phyloP scores from a whole-genome alignment of 2,113 vertebrate species.

The Chloropsis cyanopogon region DNA sequence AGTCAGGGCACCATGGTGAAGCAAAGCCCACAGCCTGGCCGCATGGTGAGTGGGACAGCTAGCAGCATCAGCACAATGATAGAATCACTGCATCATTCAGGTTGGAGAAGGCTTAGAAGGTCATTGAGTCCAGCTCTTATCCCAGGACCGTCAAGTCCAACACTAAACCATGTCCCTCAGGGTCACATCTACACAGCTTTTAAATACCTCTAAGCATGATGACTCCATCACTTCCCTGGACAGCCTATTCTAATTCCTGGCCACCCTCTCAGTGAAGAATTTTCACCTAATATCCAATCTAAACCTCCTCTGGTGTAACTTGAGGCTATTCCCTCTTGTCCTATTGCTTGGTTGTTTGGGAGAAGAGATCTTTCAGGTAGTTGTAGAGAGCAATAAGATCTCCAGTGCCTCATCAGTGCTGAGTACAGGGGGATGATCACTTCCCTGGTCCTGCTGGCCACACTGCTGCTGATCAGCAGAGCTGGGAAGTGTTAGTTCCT shows the following conservation, averaged over 20 bases:
- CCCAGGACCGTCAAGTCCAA: background rate
- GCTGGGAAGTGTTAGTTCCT: accelerated
- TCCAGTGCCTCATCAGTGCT: background rate
- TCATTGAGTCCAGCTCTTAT: background rate
- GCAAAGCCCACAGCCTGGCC: background rate
- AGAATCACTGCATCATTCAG: background rate
- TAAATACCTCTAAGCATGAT: background rate
- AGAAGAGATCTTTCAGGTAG: background rate
- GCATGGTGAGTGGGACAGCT: accelerated
- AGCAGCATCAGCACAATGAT: background rate
- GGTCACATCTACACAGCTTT: background rate
- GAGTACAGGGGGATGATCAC: no score
- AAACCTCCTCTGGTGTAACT: background rate
- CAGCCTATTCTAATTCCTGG: background rate
- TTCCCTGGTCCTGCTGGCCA: background rate
- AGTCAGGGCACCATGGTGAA: background rate
- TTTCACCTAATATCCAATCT: background rate
- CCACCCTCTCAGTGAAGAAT: background rate
- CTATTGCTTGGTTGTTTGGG: background rate
- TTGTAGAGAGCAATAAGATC: background rate
- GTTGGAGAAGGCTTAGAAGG: background rate
- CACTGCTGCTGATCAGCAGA: background rate
- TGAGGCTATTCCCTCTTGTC: background rate
- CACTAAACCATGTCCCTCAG: background rate
- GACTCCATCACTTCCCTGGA: no score